Evolutionary conservation across 2,797 vertebrate species (phyloP), one percentile per base, ranked within the genome.

Genomic region (Zalophus californianus): DNA sequence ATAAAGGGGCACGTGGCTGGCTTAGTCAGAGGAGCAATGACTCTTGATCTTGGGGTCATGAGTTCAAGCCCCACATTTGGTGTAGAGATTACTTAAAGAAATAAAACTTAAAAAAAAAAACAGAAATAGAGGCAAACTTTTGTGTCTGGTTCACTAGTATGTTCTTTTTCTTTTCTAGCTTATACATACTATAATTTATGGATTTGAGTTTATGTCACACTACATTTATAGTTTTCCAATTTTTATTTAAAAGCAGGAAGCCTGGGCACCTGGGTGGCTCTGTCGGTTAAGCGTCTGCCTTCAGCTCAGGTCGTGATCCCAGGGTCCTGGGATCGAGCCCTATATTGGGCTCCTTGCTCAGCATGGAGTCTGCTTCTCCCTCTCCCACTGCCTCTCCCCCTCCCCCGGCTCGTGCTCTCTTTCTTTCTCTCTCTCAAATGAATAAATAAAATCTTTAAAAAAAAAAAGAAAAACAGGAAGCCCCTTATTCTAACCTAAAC

Each of bases 131-230:
- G 62, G 62, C 5, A 25, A 44, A 58, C 15, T 52, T 15, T 38
- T 29, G 29, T 68, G 7, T 54, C 32, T 78, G 54, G 3, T 50
- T 90, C 62, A 44, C 20, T 78, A 27, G 25, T 60, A 27, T 44
- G 29, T 50, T 75, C 15, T 77, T 90, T 90, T 78, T 75, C 58
- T 82, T 87, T 97, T 84, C 84, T 73, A 64, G 32, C 15, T 70
- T 91, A 60, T 80, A 86, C 38, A 48, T 72, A 38, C 68, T 66
- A 86, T 66, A 95, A 70, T 91, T 62, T n/a, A 52, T 86, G 66
- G n/a, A 52, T 83, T 78, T 93, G 10, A 12, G 16, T 78, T 94
- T 84, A 60, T 27, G 4, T 68, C 44, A n/a, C 3, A 88, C 77
- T 75, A 8, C 15, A 48, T 58, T 44, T 27, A 5, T 88, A 84